Conservation (phyloP, 2,888 invertebrate genomes). For the Ichneumoninae sp. region DNA sequence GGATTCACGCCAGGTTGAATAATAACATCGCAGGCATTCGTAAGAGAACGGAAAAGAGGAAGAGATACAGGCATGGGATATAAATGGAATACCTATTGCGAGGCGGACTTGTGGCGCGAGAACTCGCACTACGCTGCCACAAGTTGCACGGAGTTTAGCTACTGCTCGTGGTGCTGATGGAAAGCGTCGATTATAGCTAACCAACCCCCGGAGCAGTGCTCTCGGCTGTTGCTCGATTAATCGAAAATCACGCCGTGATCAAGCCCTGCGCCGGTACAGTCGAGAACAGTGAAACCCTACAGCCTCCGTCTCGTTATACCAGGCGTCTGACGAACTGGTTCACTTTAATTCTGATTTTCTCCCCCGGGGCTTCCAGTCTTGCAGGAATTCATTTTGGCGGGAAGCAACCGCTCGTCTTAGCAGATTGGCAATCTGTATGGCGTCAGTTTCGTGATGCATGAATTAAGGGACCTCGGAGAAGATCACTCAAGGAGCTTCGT, state of each 20-base stretch:
- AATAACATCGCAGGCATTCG: conserved; percentile 49
- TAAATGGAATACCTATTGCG: conserved; percentile 25
- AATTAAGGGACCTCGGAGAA: neutral
- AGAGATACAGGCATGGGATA: conserved; percentile 45
- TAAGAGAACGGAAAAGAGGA: conserved; percentile 39
- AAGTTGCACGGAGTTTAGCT: neutral
- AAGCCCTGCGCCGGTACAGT: conserved; percentile 14
- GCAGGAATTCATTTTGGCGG: conserved; percentile 30
- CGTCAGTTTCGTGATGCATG: conserved; percentile 1
- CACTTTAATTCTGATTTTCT: conserved; percentile 40
- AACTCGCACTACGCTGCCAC: conserved; percentile 15
- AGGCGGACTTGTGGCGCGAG: neutral
- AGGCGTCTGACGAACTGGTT: conserved; percentile 49
- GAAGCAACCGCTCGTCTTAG: conserved; percentile 11
- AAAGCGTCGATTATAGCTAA: conserved; percentile 63
- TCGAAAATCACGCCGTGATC: conserved; percentile 63
- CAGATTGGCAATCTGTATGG: conserved; percentile 41
- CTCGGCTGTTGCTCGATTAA: conserved; percentile 58
- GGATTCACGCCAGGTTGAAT: conserved; percentile 65
- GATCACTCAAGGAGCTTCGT: conserved; percentile 3
- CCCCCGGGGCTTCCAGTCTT: conserved; percentile 9
- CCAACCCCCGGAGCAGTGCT: conserved; percentile 44
- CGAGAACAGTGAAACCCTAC: conserved; percentile 29
- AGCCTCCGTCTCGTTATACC: neutral
- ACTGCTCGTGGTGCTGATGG: conserved; percentile 55